phyloP scores from a whole-genome alignment of 2,797 vertebrate species.

The Mormyrops boulengeri region DNA sequence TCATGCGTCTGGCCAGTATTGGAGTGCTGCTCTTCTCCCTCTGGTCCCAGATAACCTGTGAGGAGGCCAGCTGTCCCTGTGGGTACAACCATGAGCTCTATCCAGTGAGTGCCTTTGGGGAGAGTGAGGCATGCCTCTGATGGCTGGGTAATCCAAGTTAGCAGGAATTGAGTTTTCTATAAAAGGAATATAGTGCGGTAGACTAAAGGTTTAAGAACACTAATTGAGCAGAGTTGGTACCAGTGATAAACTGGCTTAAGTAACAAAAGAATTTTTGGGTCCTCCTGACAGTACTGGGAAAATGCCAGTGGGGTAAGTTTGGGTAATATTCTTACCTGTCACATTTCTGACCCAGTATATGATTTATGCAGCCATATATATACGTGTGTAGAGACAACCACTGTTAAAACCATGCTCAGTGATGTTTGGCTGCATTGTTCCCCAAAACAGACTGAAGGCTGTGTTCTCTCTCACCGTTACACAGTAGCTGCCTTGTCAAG shows the following conservation, averaged over 20 bases:
- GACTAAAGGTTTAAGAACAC: background rate
- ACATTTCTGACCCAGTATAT: background rate
- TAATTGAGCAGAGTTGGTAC: background rate
- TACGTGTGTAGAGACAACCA: background rate
- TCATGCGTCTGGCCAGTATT: constrained; percentile 85
- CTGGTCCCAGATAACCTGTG: constrained; percentile 77
- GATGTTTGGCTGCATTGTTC: background rate
- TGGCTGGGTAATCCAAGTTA: background rate
- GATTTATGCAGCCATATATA: background rate
- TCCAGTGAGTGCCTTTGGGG: constrained; percentile 63
- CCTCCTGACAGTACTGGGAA: background rate
- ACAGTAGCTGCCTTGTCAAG: constrained; percentile 4
- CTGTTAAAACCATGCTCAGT: background rate
- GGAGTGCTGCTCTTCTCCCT: constrained; percentile 82
- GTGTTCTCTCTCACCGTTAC: background rate
- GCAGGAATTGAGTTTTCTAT: background rate
- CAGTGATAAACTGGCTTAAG: background rate
- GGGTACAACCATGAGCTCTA: constrained; percentile 83
- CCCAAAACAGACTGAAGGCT: background rate
- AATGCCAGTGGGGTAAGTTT: background rate
- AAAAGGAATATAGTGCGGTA: background rate
- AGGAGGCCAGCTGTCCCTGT: constrained; percentile 57
- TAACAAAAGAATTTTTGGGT: background rate
- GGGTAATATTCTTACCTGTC: background rate
- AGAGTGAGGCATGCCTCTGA: background rate